Evolutionary conservation across 2,888 invertebrate genomes (phyloP).

Genomic region (Syrista parreyssii): DNA sequence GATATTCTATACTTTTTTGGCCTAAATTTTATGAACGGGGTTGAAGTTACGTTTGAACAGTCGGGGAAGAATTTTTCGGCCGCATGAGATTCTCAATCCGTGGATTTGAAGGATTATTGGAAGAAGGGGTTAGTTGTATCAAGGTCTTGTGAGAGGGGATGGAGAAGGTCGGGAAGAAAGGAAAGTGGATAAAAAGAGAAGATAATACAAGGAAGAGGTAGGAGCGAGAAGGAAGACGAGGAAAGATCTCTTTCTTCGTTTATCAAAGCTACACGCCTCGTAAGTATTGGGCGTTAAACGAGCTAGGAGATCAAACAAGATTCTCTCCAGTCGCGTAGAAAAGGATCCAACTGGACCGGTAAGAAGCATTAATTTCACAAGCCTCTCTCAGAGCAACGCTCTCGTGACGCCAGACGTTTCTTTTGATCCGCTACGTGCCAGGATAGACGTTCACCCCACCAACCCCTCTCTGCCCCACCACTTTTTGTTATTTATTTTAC

Average conservation of each 20-base stretch:
- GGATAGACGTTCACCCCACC: background rate
- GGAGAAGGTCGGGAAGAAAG: constrained; percentile 5
- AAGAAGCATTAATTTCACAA: background rate
- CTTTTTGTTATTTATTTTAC: background rate
- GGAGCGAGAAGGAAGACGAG: background rate
- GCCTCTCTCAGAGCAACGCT: background rate
- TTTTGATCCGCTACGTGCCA: background rate
- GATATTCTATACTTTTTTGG: background rate
- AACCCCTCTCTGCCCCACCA: background rate
- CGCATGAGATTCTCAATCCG: background rate
- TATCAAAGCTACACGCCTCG: background rate
- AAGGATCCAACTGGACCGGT: background rate
- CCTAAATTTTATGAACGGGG: too few species aligned
- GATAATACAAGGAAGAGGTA: background rate
- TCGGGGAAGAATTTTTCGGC: background rate
- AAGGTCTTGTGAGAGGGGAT: background rate
- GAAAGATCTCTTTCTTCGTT: background rate
- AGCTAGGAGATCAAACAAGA: background rate
- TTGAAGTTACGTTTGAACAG: background rate
- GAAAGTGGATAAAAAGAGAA: constrained; percentile 9
- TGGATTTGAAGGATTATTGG: background rate
- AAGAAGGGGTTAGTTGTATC: background rate
- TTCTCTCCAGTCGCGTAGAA: background rate
- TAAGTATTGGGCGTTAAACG: background rate
- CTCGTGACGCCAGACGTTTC: background rate